phyloP scores from a whole-genome alignment of 2,888 invertebrate genomes.

The Drosophila stalkeri region DNA sequence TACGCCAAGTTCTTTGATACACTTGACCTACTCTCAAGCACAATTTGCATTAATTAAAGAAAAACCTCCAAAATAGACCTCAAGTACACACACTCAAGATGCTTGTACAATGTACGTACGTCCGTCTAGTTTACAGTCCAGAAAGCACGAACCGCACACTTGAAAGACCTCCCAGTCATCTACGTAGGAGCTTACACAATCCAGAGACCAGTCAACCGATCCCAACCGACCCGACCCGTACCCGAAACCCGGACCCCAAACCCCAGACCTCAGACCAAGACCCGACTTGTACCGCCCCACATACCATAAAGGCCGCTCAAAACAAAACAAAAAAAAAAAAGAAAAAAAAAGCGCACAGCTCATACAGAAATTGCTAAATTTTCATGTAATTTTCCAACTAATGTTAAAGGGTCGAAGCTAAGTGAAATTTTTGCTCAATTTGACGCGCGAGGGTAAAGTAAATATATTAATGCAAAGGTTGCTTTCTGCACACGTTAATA shows the following conservation, averaged over 20 bases:
- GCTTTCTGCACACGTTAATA: slow-evolving; percentile 79
- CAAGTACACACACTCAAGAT: slow-evolving; percentile 36
- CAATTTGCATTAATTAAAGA: slow-evolving; percentile 64
- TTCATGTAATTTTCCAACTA: slow-evolving; percentile 58
- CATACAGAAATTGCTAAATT: slow-evolving; percentile 73
- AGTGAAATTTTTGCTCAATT: slow-evolving; percentile 61
- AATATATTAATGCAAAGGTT: slow-evolving; percentile 49
- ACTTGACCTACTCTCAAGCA: slow-evolving; percentile 66
- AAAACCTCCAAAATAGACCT: slow-evolving; percentile 65
- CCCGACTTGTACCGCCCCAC: slow-evolving; percentile 41
- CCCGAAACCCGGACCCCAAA: slow-evolving; percentile 39
- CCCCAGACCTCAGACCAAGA: slow-evolving; percentile 32
- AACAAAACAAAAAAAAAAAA: slow-evolving; percentile 24
- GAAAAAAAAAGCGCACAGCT: slow-evolving; percentile 40
- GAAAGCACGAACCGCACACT: slow-evolving; percentile 63
- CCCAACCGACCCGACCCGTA: slow-evolving; percentile 38
- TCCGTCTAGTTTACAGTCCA: slow-evolving; percentile 68
- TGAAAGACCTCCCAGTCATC: slow-evolving; percentile 25
- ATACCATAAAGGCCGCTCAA: slow-evolving; percentile 51
- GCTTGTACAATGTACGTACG: neutral
- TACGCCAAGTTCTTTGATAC: slow-evolving; percentile 42
- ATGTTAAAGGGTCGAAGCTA: slow-evolving; percentile 54
- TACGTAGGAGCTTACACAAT: slow-evolving; percentile 63
- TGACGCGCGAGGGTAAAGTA: slow-evolving; percentile 3
- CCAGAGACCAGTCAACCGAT: slow-evolving; percentile 68